Evolutionary conservation across 2,113 vertebrate species (phyloP).

Genomic region (Antidorcas marsupialis): DNA sequence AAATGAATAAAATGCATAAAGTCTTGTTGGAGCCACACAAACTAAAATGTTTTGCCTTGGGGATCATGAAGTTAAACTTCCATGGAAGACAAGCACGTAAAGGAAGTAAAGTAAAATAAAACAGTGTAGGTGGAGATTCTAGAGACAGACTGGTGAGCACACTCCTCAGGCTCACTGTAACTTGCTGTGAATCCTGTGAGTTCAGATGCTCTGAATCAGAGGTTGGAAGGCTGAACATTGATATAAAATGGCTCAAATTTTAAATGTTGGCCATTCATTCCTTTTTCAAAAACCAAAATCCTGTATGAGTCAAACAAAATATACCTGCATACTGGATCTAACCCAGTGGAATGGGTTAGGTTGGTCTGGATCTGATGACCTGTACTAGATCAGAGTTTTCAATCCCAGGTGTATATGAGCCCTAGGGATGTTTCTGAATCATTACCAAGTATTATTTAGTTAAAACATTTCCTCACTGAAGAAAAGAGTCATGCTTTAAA

Average conservation of each 20-base stretch:
- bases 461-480: background rate
- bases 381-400: background rate
- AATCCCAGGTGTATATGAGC: background rate
- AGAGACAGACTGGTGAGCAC: background rate
- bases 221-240: background rate
- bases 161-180: background rate
- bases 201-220: background rate
- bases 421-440: background rate
- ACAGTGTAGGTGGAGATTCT: background rate
- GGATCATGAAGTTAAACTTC: background rate
- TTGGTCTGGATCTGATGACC: background rate
- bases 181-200: background rate
- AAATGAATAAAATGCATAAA: background rate
- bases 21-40: background rate
- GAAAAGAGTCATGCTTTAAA: background rate
- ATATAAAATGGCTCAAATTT: background rate
- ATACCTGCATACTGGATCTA: background rate
- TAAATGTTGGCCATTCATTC: background rate
- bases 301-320: background rate
- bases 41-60: background rate
- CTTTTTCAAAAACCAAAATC: background rate
- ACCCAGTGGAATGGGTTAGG: background rate
- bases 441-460: background rate
- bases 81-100: background rate
- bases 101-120: background rate